These are phyloP conservation scores for Eriocheir sinensis DNA, from an alignment of 1,140 invertebrate species.

Conservation along the genomic window DNA sequence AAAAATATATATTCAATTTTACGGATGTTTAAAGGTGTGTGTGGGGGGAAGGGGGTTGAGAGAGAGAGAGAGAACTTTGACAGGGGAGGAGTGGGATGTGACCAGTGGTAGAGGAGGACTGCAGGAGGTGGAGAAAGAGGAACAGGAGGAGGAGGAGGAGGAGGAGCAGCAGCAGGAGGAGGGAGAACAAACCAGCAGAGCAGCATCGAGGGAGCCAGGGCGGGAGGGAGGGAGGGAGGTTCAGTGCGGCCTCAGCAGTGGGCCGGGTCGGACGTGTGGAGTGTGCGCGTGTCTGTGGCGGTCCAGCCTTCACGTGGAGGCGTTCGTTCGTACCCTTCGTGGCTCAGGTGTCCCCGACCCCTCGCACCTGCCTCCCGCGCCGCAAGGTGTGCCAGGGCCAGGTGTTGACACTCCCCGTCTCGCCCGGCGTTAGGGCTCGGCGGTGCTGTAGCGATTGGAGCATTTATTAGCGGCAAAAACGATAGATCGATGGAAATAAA, in stretches of 20 bases:
- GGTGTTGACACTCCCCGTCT: not conserved
- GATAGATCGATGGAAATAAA: constrained; percentile 7
- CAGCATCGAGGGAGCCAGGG: not conserved
- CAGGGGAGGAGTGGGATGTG: constrained; percentile 1
- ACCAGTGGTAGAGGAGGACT: not conserved
- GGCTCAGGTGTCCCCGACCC: not conserved
- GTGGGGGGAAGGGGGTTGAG: too few species aligned
- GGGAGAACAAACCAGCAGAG: constrained; percentile 2
- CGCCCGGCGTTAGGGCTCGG: not conserved
- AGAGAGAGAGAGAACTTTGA: not conserved
- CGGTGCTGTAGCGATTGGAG: not conserved
- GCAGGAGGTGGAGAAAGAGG: not conserved
- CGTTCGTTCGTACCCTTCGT: constrained; percentile 2
- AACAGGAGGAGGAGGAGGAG: not conserved
- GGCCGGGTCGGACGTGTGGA: constrained; percentile 18
- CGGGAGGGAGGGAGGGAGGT: not conserved
- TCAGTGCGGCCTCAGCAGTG: constrained; percentile 1
- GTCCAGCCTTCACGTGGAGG: constrained; percentile 9
- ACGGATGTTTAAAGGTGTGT: too few species aligned
- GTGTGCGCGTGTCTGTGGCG: not conserved
- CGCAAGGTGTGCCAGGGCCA: not conserved
- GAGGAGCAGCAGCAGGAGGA: not conserved
- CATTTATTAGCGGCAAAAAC: not conserved
- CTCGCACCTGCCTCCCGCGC: not conserved
- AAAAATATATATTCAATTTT: too few species aligned